Evolutionary conservation across 2,888 invertebrate species (phyloP).

Genomic region (Piscicola geometra): DNA sequence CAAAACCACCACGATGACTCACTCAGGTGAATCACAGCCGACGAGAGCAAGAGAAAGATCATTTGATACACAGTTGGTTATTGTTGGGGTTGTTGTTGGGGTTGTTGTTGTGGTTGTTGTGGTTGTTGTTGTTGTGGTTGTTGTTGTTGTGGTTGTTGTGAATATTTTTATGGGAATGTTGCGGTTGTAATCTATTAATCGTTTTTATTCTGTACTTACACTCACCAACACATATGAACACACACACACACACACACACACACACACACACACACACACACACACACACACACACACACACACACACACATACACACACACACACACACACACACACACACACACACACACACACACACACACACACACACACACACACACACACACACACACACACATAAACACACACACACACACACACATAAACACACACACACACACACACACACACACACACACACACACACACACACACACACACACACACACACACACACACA

Average conservation of each 20-base stretch:
- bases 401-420: slow-evolving; percentile 18
- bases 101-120: neutral
- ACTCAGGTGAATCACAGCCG: too few relatives aligned
- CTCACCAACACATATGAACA: neutral
- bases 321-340: neutral
- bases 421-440: slow-evolving; percentile 5
- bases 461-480: slow-evolving; percentile 12
- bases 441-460: slow-evolving; percentile 16
- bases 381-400: slow-evolving; percentile 15
- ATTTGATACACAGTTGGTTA: neutral
- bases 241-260: neutral
- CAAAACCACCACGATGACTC: too few relatives aligned
- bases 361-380: neutral
- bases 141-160: neutral
- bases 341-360: neutral
- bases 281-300: neutral
- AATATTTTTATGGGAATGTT: neutral
- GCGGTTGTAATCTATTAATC: neutral
- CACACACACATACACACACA: neutral
- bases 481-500: slow-evolving; percentile 12
- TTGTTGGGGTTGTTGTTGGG: neutral
- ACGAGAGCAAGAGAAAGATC: too few relatives aligned
- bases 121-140: neutral
- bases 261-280: neutral
- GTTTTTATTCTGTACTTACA: neutral